phyloP scores from a whole-genome alignment of 1,140 invertebrate genomes.

The Caerostris extrusa region DNA sequence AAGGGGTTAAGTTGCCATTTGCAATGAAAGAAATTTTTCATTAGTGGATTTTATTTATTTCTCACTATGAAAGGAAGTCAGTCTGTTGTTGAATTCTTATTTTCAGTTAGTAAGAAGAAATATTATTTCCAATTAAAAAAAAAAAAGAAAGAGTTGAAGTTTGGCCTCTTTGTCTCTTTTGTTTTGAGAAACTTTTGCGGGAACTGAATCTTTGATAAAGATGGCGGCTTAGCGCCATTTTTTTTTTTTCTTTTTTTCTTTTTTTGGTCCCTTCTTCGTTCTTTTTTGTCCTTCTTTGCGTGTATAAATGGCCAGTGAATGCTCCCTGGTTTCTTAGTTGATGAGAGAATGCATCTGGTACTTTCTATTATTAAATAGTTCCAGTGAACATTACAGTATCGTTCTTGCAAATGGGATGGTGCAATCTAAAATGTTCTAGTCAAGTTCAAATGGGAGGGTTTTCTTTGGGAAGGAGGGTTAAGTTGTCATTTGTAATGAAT shows the following conservation, averaged over 20 bases:
- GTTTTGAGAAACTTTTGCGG: slow-evolving; percentile 22
- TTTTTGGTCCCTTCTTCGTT: not conserved
- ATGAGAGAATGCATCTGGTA: not conserved
- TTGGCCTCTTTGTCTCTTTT: slow-evolving; percentile 36
- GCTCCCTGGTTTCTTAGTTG: not conserved
- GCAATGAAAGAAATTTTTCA: not conserved
- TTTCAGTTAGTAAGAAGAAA: no score
- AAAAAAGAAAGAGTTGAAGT: slow-evolving; percentile 27
- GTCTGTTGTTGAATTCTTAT: no score
- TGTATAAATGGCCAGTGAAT: not conserved
- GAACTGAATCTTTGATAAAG: slow-evolving; percentile 57
- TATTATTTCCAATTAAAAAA: no score
- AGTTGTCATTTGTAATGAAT: not conserved
- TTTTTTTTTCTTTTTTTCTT: not conserved
- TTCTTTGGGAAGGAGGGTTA: not conserved
- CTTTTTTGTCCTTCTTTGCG: not conserved
- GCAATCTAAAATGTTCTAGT: not conserved
- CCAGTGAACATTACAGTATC: not conserved
- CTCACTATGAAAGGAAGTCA: no score
- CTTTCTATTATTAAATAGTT: not conserved
- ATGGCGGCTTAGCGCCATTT: not conserved
- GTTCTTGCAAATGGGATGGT: not conserved
- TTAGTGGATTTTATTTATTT: not conserved
- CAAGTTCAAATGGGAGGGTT: not conserved
- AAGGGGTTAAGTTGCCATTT: not conserved